These are phyloP conservation scores for Synaphobranchus kaupii DNA, from an alignment of 2,797 vertebrate species.

Conservation along the genomic window DNA sequence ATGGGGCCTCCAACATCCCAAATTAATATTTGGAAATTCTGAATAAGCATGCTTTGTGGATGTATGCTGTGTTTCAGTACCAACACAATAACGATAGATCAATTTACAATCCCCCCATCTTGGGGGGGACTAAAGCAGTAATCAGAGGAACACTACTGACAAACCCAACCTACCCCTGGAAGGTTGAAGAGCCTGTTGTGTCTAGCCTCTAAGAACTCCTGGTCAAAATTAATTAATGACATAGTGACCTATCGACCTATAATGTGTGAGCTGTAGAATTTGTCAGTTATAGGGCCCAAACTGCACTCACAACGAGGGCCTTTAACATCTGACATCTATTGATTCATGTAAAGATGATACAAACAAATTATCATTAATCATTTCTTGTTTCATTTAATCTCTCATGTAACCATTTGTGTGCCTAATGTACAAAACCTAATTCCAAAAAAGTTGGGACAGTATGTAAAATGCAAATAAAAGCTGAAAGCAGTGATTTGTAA, in stretches of 20 bases:
- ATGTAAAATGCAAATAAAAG: too few species aligned
- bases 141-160: background rate
- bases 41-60: background rate
- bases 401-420: background rate
- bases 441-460: too few species aligned
- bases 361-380: background rate
- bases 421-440: too few species aligned
- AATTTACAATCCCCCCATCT: background rate
- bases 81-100: background rate
- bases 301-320: background rate
- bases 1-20: too few species aligned
- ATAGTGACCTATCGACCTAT: background rate
- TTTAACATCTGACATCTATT: background rate
- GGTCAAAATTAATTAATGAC: background rate
- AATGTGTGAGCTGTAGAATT: background rate
- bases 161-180: background rate
- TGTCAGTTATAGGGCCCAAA: background rate
- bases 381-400: background rate
- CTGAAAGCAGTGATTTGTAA: too few species aligned
- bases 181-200: background rate
- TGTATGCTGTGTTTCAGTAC: background rate
- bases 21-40: background rate
- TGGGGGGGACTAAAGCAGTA: background rate
- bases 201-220: background rate
- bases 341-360: background rate